Percentiles rank a stretch among this genome's conserved stretches.
These are phyloP conservation scores for Psilanteris sp. DNA, from an alignment of 1,140 invertebrate species.

Conservation along the genomic window DNA sequence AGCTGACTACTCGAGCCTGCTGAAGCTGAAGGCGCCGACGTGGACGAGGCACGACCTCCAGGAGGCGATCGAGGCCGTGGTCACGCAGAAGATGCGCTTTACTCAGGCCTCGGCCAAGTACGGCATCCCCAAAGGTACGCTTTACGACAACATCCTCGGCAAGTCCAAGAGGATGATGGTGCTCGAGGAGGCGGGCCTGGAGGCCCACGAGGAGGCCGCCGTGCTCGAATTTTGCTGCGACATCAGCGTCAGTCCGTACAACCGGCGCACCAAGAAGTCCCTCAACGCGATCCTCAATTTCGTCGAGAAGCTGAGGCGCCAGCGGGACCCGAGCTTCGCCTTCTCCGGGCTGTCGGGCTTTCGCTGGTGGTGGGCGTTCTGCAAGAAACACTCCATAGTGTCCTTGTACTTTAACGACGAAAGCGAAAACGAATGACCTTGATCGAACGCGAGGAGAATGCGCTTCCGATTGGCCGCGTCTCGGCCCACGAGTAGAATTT, in stretches of 20 bases:
- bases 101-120: constrained; percentile 86
- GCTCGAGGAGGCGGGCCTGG: constrained; percentile 84
- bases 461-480: constrained; percentile 11
- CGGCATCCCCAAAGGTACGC: constrained; percentile 88
- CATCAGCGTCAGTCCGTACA: constrained; percentile 86
- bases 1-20: constrained; percentile 82
- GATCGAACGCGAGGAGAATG: not conserved
- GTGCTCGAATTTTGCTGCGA: constrained; percentile 88
- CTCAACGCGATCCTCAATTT: constrained; percentile 83
- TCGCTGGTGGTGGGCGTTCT: constrained; percentile 90
- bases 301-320: constrained; percentile 83
- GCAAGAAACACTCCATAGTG: constrained; percentile 88
- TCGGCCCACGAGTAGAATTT: no score
- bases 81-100: constrained; percentile 88
- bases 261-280: constrained; percentile 86
- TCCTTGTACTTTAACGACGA: constrained; percentile 83
- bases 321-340: constrained; percentile 83
- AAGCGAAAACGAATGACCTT: constrained; percentile 73
- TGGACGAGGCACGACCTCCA: constrained; percentile 88
- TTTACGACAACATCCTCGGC: constrained; percentile 89
- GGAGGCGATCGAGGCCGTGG: constrained; percentile 87
- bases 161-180: constrained; percentile 89
- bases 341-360: constrained; percentile 86
- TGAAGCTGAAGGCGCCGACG: constrained; percentile 87
- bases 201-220: constrained; percentile 83